Percentiles rank a stretch among this genome's conserved stretches.
Conservation (phyloP, 2,888 invertebrate genomes). For the Ceratothoa steindachneri region DNA sequence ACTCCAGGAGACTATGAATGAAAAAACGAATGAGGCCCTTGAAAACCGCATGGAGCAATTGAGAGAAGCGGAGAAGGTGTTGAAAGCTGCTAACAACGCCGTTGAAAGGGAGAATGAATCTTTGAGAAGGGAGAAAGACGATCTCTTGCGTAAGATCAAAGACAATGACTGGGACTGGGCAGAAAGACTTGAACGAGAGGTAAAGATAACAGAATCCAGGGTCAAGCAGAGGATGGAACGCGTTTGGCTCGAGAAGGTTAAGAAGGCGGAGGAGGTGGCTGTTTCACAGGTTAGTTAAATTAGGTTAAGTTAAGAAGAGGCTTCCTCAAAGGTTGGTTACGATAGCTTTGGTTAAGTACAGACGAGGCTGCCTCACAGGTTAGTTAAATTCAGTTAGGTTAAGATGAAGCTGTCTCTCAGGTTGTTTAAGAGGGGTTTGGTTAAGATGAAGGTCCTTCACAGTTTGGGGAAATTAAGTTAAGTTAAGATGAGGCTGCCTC, state of each 20-base stretch:
- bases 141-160: constrained; percentile 23
- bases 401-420: no score
- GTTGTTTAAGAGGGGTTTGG: no score
- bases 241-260: constrained; percentile 39
- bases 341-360: no score
- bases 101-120: constrained; percentile 23
- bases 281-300: constrained; percentile 32
- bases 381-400: no score
- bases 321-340: no score
- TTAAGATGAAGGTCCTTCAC: no score
- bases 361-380: no score
- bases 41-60: constrained; percentile 23
- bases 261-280: constrained; percentile 27
- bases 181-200: constrained; percentile 26
- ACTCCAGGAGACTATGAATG: constrained; percentile 17
- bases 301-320: no score
- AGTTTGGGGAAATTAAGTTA: no score
- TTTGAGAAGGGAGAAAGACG: constrained; percentile 28
- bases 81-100: constrained; percentile 11
- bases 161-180: constrained; percentile 28
- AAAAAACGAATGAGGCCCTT: constrained; percentile 22
- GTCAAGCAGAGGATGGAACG: constrained; percentile 29
- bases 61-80: constrained; percentile 16
- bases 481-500: no score
- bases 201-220: constrained; percentile 27